Evolutionary conservation across 2,113 vertebrate genomes (phyloP), one percentile per base, ranked within the genome.

Genomic region (Cyprinodon brontotheroides): DNA sequence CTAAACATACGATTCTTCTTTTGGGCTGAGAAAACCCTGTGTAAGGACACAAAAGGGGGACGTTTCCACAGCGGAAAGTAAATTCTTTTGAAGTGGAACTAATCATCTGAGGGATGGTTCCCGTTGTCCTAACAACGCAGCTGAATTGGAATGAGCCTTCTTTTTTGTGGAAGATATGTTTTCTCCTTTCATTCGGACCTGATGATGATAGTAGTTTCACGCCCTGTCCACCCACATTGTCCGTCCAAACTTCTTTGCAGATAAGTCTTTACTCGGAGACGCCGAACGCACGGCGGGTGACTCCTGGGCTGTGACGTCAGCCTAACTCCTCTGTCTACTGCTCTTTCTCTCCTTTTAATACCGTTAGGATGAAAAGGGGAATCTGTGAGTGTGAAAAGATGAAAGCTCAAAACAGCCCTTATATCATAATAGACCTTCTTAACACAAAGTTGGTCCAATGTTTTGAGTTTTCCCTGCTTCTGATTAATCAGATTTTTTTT

Each of bases 21-120:
- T 94, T 83, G 92, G 89, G 80, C 79, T 90, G 93, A 94, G 95
- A 95, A 95, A 96, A 95, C 94, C 94, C 94, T 94, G 93, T 96
- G 95, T 93, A 94, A 94, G 89, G 92, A 97, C 95, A 95, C 96
- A 96, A 97, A 96, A 95, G 95, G 94, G 93, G 96, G 93, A 95
- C 93, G 92, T 95, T 97, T 96, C 95, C 96, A 95, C 94, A 87
- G 94, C 92, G 93, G 96, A 98, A 97, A 98, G 96, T 97, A 97
- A 98, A 98, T 97, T 97, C 95, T 96, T 99, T 96, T 96, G 96
- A 98, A 97, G 97, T 98, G 97, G 97, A 99, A 99, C 97, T 96
- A 99, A 99, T 99, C 96, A 96, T 97, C 97, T 96, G 96, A 97
- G 96, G 97, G 96, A 98, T 98, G 96, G 95, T 97, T 98, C 94